Conservation (phyloP, 30 jellyfish, hydroid and myxozoan species). For the Nemopilema nomurai region DNA sequence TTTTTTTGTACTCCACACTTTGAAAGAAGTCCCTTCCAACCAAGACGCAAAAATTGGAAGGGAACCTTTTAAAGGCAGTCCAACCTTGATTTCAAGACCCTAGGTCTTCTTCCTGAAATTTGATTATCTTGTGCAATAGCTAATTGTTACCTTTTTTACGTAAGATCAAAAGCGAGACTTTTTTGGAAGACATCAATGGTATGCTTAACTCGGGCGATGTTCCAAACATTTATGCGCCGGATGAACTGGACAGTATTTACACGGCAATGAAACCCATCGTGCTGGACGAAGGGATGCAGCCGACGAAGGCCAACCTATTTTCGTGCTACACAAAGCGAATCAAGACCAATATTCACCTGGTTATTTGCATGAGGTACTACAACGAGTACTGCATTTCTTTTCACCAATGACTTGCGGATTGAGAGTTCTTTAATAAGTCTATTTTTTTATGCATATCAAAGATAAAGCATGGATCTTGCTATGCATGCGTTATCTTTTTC, state of each 20-base stretch:
- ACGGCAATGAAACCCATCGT: conserved; percentile 93
- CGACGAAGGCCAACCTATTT: conserved; percentile 95
- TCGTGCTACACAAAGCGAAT: conserved; percentile 89
- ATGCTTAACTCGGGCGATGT: conserved; percentile 97
- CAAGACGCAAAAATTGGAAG: too few relatives aligned
- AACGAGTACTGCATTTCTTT: background rate
- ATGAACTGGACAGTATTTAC: conserved; percentile 87
- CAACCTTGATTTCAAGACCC: too few relatives aligned
- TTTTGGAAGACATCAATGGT: conserved; percentile 93
- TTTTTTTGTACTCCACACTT: too few relatives aligned
- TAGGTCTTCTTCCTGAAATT: too few relatives aligned
- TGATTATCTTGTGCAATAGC: too few relatives aligned
- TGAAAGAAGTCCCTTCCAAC: too few relatives aligned
- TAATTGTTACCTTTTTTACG: background rate
- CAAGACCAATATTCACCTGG: conserved; percentile 88
- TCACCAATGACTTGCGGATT: too few relatives aligned
- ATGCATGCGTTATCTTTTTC: too few relatives aligned
- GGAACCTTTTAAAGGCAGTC: too few relatives aligned
- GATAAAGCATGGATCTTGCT: too few relatives aligned
- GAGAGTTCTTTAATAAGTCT: too few relatives aligned
- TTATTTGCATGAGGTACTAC: conserved; percentile 92
- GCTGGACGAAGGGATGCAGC: conserved; percentile 89
- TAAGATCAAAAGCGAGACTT: conserved; percentile 90
- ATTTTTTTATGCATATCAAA: too few relatives aligned
- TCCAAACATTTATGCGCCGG: conserved; percentile 89